phyloP scores from a whole-genome alignment of 1,140 invertebrate genomes.

The Ladona fulva region DNA sequence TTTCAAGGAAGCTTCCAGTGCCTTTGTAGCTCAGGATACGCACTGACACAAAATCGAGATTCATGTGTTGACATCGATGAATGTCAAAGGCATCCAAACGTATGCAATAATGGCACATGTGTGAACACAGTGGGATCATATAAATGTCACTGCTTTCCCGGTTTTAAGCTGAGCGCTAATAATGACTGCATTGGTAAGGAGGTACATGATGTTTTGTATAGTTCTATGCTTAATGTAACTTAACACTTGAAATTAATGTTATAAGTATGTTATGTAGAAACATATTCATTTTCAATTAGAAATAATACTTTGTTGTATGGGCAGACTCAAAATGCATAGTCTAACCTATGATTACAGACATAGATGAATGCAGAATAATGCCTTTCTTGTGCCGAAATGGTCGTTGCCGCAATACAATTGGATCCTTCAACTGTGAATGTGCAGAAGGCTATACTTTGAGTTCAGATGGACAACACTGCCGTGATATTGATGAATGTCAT shows the following conservation, averaged over 20 bases:
- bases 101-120: constrained; percentile 77
- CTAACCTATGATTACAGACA: constrained; percentile 50
- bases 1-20: constrained; percentile 63
- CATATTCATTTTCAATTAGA: no score
- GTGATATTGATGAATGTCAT: constrained; percentile 57
- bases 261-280: no score
- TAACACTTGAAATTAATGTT: no score
- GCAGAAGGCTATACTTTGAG: constrained; percentile 63
- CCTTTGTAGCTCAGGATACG: constrained; percentile 47
- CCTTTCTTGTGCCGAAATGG: constrained; percentile 73
- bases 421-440: constrained; percentile 77
- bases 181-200: constrained; percentile 70
- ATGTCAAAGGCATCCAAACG: constrained; percentile 55
- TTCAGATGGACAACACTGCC: constrained; percentile 57
- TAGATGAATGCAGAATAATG: constrained; percentile 75
- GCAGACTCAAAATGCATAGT: background rate
- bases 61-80: constrained; percentile 70
- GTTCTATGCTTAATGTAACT: background rate
- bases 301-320: background rate
- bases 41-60: constrained; percentile 45
- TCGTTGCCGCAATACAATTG: constrained; percentile 66
- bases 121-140: constrained; percentile 66
- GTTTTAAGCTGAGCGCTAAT: constrained; percentile 73
- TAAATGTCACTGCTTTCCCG: constrained; percentile 67
- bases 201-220: constrained; percentile 17